A percentile compares a stretch with the other conserved stretches of the same genome.
Conservation (phyloP, 2,113 vertebrate species). For the Plestiodon gilberti region DNA sequence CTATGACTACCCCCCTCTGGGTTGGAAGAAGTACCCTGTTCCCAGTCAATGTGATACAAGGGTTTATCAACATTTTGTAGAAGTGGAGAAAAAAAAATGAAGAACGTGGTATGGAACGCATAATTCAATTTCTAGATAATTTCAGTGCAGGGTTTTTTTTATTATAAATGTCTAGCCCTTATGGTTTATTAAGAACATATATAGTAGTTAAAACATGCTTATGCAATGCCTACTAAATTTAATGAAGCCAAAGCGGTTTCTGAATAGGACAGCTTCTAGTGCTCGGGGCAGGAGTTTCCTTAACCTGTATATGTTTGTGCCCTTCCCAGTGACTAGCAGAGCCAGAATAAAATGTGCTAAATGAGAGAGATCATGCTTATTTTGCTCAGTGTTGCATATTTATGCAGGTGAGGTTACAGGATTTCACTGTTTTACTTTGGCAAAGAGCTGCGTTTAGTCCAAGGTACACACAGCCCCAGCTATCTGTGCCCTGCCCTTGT, state of each 20-base stretch:
- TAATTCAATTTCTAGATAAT: not conserved
- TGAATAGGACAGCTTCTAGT: not conserved
- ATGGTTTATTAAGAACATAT: not conserved
- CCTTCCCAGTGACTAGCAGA: not conserved
- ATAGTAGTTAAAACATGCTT: not conserved
- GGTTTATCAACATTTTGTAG: not conserved
- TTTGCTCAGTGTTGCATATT: not conserved
- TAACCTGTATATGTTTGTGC: not conserved
- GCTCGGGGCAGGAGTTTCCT: not conserved
- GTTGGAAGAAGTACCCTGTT: not conserved
- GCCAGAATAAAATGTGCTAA: not conserved
- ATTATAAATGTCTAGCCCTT: not conserved
- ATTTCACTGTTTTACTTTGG: not conserved
- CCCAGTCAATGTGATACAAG: not conserved
- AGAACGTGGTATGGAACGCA: not conserved
- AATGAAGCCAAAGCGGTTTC: not conserved
- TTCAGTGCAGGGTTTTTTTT: not conserved
- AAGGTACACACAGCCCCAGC: not conserved
- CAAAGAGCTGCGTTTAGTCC: not conserved
- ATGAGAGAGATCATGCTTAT: not conserved
- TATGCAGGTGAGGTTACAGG: not conserved
- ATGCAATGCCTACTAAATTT: not conserved
- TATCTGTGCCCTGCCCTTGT: not conserved
- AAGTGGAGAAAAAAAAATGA: not conserved
- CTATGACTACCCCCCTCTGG: too few species aligned